phyloP scores from a whole-genome alignment of 2,797 vertebrate genomes.

The Eulemur mongoz region DNA sequence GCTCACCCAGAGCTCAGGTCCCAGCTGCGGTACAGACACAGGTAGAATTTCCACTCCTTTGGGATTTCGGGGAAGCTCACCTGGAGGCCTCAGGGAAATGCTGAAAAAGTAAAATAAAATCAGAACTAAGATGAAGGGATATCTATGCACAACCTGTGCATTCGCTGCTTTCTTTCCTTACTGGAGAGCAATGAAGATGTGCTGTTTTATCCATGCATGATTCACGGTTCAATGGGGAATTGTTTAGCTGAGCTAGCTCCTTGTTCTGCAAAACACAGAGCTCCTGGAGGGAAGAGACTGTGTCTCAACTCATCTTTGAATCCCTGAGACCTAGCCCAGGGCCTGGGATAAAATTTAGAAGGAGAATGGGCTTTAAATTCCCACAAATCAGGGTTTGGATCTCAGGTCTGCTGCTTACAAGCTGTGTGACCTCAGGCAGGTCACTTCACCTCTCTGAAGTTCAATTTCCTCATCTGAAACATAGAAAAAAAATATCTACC shows the following conservation, averaged over 20 bases:
- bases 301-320: not conserved
- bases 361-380: not conserved
- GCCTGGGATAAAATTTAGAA: not conserved
- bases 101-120: not conserved
- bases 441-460: not conserved
- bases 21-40: not conserved
- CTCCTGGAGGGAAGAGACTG: not conserved
- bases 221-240: fast-evolving
- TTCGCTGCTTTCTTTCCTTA: not conserved
- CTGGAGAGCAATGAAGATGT: not conserved
- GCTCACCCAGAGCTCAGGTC: not conserved
- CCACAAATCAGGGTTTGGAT: not conserved
- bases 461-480: not conserved
- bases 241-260: not conserved
- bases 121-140: not conserved
- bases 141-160: too few species aligned
- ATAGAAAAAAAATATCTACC: not conserved
- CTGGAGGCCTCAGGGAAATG: not conserved
- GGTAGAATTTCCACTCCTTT: not conserved
- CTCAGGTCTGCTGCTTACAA: not conserved
- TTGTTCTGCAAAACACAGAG: not conserved
- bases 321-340: not conserved
- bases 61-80: not conserved
- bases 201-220: not conserved
- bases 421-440: not conserved